Evolutionary conservation across 2,888 invertebrate species (phyloP), one percentile per base, ranked within the genome.

Genomic region (Exephanes ischioxanthus): DNA sequence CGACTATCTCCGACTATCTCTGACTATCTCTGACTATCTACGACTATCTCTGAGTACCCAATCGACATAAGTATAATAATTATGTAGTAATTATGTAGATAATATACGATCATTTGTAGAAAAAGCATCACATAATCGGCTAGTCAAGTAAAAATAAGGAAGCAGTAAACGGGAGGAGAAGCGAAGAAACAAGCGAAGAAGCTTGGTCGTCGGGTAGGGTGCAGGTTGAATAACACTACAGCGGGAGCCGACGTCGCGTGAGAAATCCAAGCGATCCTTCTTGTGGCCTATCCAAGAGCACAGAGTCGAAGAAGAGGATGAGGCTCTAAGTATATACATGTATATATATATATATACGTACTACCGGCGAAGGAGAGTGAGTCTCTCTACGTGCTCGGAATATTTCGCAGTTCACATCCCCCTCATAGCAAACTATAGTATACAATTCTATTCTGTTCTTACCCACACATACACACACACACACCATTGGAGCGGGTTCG

Each of bases 191-290:
- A 53, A 79, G 80, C 58, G 67, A 75, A 41, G 37, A 76, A 72
- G 76, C 53, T 85, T 76, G 75, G 73, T 77, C 67, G 51, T 68
- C 73, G 11, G 61, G n/a, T 58, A 67, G 51, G 58, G 70, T 70
- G 72, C 79, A 51, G 53, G 70, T 82, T 85, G 79, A 85, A 82
- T 85, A 37, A 79, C 71, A 53, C 55, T 75, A 72, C 55, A 83
- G 77, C 67, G 61, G 26, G 77, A 81, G 73, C 37, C 63, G 70
- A 63, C 80, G 83, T 84, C 85, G 83, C 78, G 79, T 86, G 86
- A 86, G 87, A 87, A 87, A 87, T 87, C 85, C 87, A 78, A 85
- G 85, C 85, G 86, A 87, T 87, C 83, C 85, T 86, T 87, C 87
- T 87, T 87, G 85, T 82, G 82, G 80, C 83, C 81, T 78, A 80